A percentile compares a stretch with the other conserved stretches of the same genome.
These are phyloP conservation scores for Micromys minutus DNA, from an alignment of 2,113 vertebrate species.

Conservation along the genomic window DNA sequence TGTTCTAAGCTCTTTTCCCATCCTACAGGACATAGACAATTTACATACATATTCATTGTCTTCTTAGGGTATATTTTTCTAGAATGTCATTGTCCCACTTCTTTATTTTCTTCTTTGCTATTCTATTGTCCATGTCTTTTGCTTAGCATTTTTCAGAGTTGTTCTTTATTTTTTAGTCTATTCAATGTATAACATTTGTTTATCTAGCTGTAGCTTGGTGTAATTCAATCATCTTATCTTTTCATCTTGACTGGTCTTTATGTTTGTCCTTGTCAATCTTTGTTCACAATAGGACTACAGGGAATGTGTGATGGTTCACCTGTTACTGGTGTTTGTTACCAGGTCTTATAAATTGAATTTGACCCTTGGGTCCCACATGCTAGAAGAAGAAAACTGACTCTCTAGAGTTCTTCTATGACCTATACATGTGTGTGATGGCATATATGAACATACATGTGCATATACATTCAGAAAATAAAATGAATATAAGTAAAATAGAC, in stretches of 20 bases:
- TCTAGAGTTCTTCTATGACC: not conserved
- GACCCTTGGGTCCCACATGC: not conserved
- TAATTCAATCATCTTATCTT: not conserved
- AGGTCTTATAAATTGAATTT: not conserved
- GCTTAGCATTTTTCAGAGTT: not conserved
- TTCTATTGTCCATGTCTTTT: conserved; percentile 14
- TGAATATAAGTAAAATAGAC: not conserved
- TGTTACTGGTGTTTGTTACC: no score
- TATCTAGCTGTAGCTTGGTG: not conserved
- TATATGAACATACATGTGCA: not conserved
- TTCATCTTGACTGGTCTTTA: not conserved
- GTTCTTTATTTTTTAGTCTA: not conserved
- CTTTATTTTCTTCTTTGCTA: not conserved
- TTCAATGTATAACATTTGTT: not conserved
- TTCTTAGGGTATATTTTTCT: not conserved
- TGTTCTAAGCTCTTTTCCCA: not conserved
- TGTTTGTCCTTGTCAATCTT: not conserved
- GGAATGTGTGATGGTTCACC: not conserved
- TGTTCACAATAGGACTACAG: not conserved
- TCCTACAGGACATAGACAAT: not conserved
- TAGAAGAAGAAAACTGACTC: not conserved
- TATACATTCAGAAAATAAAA: not conserved
- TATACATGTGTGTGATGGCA: no score
- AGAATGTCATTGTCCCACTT: not conserved
- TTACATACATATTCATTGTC: not conserved